Percentiles rank a stretch among this genome's conserved stretches.
Evolutionary conservation across 2,888 invertebrate species (phyloP).

Genomic region (Xylota segnis): DNA sequence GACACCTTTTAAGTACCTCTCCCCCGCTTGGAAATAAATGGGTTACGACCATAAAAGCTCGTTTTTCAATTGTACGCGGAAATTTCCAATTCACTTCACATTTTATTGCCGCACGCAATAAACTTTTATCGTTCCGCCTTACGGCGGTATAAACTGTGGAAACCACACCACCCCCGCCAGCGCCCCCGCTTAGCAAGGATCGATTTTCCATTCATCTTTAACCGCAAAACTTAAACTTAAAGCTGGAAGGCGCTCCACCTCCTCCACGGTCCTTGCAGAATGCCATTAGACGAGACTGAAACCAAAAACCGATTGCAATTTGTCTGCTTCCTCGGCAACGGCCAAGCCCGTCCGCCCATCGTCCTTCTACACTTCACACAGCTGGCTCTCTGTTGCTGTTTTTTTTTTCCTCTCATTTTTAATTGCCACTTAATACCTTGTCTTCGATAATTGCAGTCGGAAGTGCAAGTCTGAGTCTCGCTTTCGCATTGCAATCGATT

Average conservation of each 20-base stretch:
- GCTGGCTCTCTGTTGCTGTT: background rate
- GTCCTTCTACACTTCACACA: background rate
- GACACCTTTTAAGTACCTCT: conserved; percentile 52
- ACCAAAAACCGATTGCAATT: conserved; percentile 61
- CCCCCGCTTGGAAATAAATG: conserved; percentile 43
- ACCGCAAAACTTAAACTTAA: conserved; percentile 37
- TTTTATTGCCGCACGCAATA: conserved; percentile 72
- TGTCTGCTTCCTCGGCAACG: conserved; percentile 50
- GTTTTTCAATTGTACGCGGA: conserved; percentile 72
- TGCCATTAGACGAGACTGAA: conserved; percentile 41
- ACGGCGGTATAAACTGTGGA: background rate
- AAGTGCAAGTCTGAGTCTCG: conserved; percentile 48
- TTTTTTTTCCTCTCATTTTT: conserved; percentile 21
- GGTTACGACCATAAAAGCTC: conserved; percentile 65
- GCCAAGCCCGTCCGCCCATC: background rate
- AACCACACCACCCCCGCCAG: background rate
- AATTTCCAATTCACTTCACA: conserved; percentile 73
- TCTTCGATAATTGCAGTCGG: conserved; percentile 70
- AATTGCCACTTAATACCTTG: conserved; percentile 71
- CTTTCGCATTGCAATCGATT: conserved; percentile 63
- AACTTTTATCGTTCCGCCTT: conserved; percentile 63
- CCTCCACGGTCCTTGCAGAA: background rate
- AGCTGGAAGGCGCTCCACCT: conserved; percentile 13
- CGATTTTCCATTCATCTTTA: conserved; percentile 56
- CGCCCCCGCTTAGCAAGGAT: background rate